Base-by-base conservation (phyloP, 2,888 invertebrate species). In the Mythimna ferrago region DNA sequence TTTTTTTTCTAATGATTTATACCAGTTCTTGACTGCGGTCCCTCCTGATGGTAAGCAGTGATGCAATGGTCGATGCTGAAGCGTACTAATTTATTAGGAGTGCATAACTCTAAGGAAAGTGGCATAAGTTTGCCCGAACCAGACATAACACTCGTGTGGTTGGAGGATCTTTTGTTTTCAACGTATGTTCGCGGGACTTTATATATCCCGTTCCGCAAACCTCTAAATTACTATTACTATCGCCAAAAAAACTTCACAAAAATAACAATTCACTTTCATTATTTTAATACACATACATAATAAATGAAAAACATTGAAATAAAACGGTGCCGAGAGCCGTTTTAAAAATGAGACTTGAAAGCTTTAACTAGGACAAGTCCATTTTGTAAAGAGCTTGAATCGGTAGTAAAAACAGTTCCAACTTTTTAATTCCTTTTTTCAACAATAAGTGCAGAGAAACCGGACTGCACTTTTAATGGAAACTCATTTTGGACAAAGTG, bases 301-400 rank as follows among this genome's bases (percentile, higher is more conserved):
- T 78, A 80, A 83, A 81, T 58, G 54, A 71, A 56, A 79, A 79
- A 85, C 85, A 78, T 79, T 81, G 84, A 86, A 80, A 84, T 83
- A 80, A 85, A 89, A 92, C 86, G 84, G 87, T 85, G 86, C 86
- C 86, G 86, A 72, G 87, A 85, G 82, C 81, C 84, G 84, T 81
- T 87, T 87, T 86, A 83, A 83, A 83, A 85, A 86, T 81, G 82
- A 66, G 53, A 81, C 69, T 82, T 86, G 80, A 86, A 84, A 84
- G 86, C 82, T 85, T 78, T 82, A 89, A 92, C 87, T 92, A 81
- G 93, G 88, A 87, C 92, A 88, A 89, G 89, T 86, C 90, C 90
- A 90, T 92, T 93, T 89, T 86, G 88, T 85, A 88, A 89, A 87
- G 87, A 89, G 88, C 88, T 87, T 86, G 83, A 87, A 88, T 91